Base-by-base conservation (phyloP, 2,888 invertebrate species). In the Arge pagana region DNA sequence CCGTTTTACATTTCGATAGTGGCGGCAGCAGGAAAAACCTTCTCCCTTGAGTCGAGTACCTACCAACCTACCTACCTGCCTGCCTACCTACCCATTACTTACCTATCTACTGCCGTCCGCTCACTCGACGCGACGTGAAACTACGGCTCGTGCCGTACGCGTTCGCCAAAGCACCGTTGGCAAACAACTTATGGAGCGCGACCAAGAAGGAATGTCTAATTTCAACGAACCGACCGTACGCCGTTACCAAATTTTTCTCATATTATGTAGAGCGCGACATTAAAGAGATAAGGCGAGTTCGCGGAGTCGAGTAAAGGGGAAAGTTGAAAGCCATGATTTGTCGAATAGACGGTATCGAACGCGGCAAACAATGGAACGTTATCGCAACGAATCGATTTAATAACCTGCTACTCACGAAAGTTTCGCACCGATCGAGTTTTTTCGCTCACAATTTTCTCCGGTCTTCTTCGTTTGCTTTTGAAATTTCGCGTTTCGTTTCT, bases 141-240 rank as follows among this genome's bases (percentile, higher is more conserved):
- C 19, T 13, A 4, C 13, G 16, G 42, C 24, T n/a, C 42, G 30
- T 30, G 30, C 21, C 30, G 42, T 26, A 10, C 15, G 15, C 11
- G 31, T 42, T 42, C 11, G 42, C 30, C 42, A 42, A 53, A 49
- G 43, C 42, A 53, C 48, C 30, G 36, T 52, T 42, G 45, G 40
- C 45, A 51, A 39, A 53, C 50, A 56, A 52, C 52, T 54, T 53
- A 48, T 48, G 53, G 54, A 53, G 53, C 54, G 53, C 28, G 49
- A 55, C 54, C 42, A 19, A 30, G 16, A 19, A 21, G 26, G 54
- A 58, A 56, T 61, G 57, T 59, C 56, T 55, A 55, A 55, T 56
- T 58, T 50, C 37, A 59, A 54, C 56, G 56, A 59, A 55, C 56
- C 56, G 56, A 59, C 54, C 56, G 48, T 21, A 45, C 15, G 45